phyloP scores from a whole-genome alignment of 2,797 vertebrate genomes.

The Pangasius macronema region DNA sequence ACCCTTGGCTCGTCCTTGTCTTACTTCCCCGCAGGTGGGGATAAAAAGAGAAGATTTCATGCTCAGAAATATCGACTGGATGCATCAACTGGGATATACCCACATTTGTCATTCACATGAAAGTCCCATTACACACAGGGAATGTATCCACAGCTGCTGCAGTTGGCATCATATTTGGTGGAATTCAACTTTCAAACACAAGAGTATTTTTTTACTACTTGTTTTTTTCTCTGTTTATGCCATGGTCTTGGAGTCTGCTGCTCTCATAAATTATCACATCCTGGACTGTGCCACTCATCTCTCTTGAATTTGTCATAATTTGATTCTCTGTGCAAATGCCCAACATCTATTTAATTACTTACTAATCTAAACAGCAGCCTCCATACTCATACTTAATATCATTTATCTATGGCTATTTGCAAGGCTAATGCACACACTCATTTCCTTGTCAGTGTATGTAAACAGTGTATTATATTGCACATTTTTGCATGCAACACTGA shows the following conservation, averaged over 20 bases:
- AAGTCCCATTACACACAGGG: not conserved
- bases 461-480: not conserved
- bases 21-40: constrained; percentile 23
- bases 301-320: not conserved
- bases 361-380: not conserved
- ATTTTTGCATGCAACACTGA: not conserved
- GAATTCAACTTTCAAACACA: not conserved
- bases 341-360: not conserved
- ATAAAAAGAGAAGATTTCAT: not conserved
- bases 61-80: not conserved
- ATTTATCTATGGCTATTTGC: not conserved
- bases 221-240: not conserved
- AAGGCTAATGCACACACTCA: not conserved
- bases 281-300: not conserved
- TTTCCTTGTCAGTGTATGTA: not conserved
- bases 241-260: not conserved
- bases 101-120: not conserved
- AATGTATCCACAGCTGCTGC: not conserved
- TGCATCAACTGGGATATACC: not conserved
- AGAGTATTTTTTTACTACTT: not conserved
- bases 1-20: constrained; percentile 29
- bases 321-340: not conserved
- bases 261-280: not conserved
- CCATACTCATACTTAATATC: not conserved
- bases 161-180: not conserved